Base-by-base conservation (phyloP, 2,113 vertebrate genomes). In the Cololabis saira region DNA sequence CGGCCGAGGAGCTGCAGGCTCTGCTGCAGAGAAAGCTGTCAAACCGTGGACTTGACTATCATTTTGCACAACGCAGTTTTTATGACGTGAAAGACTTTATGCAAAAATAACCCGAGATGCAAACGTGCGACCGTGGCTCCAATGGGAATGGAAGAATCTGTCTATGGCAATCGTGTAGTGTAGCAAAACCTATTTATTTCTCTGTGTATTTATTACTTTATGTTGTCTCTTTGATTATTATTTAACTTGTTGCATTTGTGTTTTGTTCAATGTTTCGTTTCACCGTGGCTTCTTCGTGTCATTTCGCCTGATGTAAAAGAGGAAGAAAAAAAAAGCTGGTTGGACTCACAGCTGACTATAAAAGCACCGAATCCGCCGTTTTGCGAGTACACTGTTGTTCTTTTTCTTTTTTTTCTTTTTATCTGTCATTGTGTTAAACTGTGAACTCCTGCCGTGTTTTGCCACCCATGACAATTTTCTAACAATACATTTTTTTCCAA, bases 41-140 rank as follows among this genome's bases (percentile, higher is more conserved):
- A 84, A 81, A 87, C 87, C 90, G 88, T 91, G 90, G 86, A 90
- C 67, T 83, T 88, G 91, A 84, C 90, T 85, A 83, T 89, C 84
- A 90, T 90, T 93, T 94, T 94, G 92, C 93, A 94, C 93, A 94
- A 89, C 82, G 62, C 84, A 89, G 87, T 82, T 92, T 93, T 83
- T 83, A 88, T 66, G 77, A 74, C 87, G 79, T 88, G 78, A 70
- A 90, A 85, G 81, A 92, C 80, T 90, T 91, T 93, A 92, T 93
- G 93, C 92, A 93, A 93, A 89, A 67, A 49, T 69, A 89, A 83
- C 72, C 84, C 68, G 77, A 91, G 69, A 92, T 87, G 89, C 87
- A 89, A 85, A 78, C 60, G 77, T 76, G 59, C 71, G 54, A 76
- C 43, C 86, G 63, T 67, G 78, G 83, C 71, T 11, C 78, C 56